These are phyloP conservation scores for Lepidothrix coronata DNA, from an alignment of 2,113 vertebrate genomes.

Conservation along the genomic window DNA sequence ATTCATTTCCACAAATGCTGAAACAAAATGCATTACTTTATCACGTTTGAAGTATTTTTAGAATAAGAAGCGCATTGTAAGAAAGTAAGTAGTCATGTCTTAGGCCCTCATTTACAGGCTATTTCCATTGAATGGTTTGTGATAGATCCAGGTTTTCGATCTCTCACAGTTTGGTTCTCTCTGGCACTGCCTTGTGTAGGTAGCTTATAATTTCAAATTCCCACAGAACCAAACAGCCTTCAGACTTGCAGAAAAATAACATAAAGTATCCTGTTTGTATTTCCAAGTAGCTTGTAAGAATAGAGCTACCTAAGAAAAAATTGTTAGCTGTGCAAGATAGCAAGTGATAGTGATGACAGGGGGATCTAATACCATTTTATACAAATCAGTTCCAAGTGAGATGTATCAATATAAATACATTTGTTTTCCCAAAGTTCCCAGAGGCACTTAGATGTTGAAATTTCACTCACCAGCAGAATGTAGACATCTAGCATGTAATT, in stretches of 20 bases:
- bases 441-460: neutral
- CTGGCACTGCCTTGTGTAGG: neutral
- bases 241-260: neutral
- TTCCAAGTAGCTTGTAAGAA: neutral
- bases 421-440: neutral
- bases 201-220: neutral
- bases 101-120: neutral
- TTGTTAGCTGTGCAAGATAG: neutral
- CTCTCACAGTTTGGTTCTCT: neutral
- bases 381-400: neutral
- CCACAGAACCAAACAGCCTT: neutral
- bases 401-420: neutral
- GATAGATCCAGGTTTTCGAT: neutral
- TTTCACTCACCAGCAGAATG: neutral
- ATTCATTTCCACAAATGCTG: neutral
- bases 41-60: neutral
- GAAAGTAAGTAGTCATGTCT: neutral
- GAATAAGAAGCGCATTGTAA: neutral
- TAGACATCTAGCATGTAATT: conserved; percentile 17
- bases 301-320: neutral
- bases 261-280: neutral
- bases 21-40: neutral
- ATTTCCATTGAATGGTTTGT: neutral
- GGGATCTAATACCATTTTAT: neutral
- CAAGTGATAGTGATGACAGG: neutral